phyloP scores from a whole-genome alignment of 2,888 invertebrate species.

The Romanomermis culicivorax region DNA sequence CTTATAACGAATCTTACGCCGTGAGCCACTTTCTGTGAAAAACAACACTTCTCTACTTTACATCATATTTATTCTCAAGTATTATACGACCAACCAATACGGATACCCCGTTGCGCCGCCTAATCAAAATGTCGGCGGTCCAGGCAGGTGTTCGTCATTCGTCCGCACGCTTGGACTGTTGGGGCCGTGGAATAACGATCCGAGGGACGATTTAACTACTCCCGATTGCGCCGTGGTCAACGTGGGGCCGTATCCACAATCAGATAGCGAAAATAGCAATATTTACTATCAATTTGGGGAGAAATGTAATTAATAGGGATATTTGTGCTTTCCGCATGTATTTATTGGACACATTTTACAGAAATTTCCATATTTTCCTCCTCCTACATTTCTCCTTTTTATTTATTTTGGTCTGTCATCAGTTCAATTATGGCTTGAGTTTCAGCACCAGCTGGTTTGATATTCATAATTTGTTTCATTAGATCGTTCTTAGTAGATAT shows the following conservation, averaged over 20 bases:
- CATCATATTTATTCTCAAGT: neutral
- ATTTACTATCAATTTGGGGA: conserved; percentile 8
- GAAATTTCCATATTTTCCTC: too few species aligned
- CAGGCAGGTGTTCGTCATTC: conserved; percentile 11
- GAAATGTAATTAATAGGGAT: conserved; percentile 7
- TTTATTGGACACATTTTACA: conserved; percentile 1
- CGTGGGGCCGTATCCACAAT: conserved; percentile 14
- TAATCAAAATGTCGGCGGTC: neutral
- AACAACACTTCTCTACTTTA: neutral
- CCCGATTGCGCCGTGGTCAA: conserved; percentile 13
- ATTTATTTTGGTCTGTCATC: conserved; percentile 12
- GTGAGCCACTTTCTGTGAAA: conserved; percentile 36
- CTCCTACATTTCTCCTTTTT: neutral
- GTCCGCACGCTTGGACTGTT: conserved; percentile 16
- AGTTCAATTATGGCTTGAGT: too few species aligned
- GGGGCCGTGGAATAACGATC: conserved; percentile 16
- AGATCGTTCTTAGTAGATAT: too few species aligned
- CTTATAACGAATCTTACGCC: conserved; percentile 48
- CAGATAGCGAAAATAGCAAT: conserved; percentile 8
- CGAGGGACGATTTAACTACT: conserved; percentile 16
- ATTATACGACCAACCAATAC: neutral
- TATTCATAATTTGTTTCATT: too few species aligned
- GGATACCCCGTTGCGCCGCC: neutral
- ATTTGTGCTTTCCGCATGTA: neutral
- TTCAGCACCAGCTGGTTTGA: too few species aligned